These are phyloP conservation scores for Tapirus terrestris DNA, from an alignment of 2,113 vertebrate genomes.

Conservation along the genomic window DNA sequence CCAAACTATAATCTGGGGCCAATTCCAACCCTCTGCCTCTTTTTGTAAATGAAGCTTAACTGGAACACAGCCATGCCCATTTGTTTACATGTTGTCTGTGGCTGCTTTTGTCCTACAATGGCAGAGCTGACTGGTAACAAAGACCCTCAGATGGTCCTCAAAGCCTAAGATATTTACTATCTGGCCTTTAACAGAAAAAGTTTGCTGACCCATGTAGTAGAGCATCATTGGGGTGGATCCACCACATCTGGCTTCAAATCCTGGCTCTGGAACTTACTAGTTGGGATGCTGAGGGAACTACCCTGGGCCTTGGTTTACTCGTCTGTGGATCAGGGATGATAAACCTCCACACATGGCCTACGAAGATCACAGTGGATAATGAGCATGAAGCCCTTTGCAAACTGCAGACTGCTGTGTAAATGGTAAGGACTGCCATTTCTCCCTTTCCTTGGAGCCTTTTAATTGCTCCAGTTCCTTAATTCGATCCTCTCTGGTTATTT, in stretches of 20 bases:
- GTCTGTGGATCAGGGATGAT: not conserved
- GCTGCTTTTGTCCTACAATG: not conserved
- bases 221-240: not conserved
- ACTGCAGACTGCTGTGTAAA: not conserved
- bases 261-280: not conserved
- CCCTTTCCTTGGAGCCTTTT: not conserved
- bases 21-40: not conserved
- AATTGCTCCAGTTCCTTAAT: constrained; percentile 56
- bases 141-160: not conserved
- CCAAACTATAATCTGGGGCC: not conserved
- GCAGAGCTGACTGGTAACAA: not conserved
- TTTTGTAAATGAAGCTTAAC: not conserved
- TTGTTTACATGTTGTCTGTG: not conserved
- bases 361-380: not conserved
- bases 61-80: no score
- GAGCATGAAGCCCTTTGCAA: not conserved
- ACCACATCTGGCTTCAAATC: not conserved
- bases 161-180: not conserved
- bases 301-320: not conserved
- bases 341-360: no score
- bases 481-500: constrained; percentile 62
- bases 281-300: not conserved
- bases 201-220: fast-evolving
- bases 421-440: not conserved
- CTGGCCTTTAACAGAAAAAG: not conserved